Conservation (phyloP, 1,140 invertebrate genomes). For the Neodiprion pinetum region DNA sequence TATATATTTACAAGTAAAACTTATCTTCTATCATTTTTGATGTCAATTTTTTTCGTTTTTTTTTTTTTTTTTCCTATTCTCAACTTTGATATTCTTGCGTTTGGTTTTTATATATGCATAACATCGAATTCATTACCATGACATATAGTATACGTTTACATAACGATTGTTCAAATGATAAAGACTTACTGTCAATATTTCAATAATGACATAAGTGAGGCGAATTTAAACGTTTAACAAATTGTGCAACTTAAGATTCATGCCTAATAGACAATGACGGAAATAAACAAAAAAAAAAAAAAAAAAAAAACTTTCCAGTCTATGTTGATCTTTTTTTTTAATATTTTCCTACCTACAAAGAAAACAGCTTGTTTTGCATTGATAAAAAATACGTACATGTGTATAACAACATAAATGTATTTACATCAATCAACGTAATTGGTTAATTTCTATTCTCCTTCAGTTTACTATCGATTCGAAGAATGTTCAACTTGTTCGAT, state of each 20-base stretch:
- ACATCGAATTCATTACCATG: background rate
- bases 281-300: background rate
- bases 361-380: background rate
- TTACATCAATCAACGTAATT: background rate
- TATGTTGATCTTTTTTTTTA: background rate
- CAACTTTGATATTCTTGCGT: background rate
- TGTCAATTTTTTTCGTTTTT: background rate
- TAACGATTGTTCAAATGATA: background rate
- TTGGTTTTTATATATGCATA: background rate
- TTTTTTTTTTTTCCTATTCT: background rate
- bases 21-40: background rate
- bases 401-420: background rate
- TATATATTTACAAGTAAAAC: constrained; percentile 2
- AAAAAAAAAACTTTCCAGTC: background rate
- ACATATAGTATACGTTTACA: background rate
- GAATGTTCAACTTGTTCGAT: too few species aligned
- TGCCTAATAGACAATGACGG: background rate
- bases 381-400: constrained; percentile 4
- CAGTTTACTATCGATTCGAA: too few species aligned
- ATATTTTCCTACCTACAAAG: background rate
- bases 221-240: background rate
- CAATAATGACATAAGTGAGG: background rate
- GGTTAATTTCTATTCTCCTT: background rate
- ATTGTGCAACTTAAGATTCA: too few species aligned
- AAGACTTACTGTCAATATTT: background rate